These are phyloP conservation scores for Cavia aperea DNA, from an alignment of 2,113 vertebrate genomes.

Conservation along the genomic window DNA sequence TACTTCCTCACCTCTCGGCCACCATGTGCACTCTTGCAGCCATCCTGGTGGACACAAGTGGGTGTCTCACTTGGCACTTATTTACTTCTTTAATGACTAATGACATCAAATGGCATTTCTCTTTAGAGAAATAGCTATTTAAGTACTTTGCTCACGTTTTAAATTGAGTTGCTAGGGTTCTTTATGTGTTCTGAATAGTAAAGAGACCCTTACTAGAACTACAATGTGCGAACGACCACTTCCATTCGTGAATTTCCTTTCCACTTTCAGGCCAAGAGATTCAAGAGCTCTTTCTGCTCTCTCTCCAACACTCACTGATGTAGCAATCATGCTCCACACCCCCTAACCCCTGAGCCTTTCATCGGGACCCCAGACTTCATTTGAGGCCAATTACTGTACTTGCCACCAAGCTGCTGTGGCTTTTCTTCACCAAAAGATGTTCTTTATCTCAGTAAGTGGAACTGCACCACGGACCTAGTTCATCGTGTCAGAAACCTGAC, in stretches of 20 bases:
- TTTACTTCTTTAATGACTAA: not conserved
- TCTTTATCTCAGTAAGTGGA: constrained; percentile 10
- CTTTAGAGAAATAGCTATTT: not conserved
- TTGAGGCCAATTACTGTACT: not conserved
- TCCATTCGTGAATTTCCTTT: not conserved
- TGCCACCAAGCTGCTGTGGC: not conserved
- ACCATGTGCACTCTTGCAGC: not conserved
- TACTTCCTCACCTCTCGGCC: not conserved
- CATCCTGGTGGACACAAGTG: not conserved
- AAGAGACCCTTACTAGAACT: not conserved
- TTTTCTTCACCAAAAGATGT: not conserved
- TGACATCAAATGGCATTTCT: not conserved
- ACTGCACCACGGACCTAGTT: not conserved
- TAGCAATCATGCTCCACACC: not conserved
- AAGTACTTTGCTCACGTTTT: not conserved
- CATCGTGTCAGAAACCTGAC: not conserved
- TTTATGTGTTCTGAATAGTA: not conserved
- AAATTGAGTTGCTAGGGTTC: not conserved
- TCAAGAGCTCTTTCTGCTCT: not conserved
- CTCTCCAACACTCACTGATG: not conserved
- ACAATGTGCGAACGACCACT: not conserved
- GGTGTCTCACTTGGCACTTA: not conserved
- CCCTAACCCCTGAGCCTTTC: not conserved
- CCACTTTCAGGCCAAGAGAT: not conserved
- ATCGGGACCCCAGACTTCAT: not conserved